A percentile compares a stretch with the other conserved stretches of the same genome.
These are phyloP conservation scores for Sardinella longiceps DNA, from an alignment of 2,797 vertebrate genomes.

Conservation along the genomic window DNA sequence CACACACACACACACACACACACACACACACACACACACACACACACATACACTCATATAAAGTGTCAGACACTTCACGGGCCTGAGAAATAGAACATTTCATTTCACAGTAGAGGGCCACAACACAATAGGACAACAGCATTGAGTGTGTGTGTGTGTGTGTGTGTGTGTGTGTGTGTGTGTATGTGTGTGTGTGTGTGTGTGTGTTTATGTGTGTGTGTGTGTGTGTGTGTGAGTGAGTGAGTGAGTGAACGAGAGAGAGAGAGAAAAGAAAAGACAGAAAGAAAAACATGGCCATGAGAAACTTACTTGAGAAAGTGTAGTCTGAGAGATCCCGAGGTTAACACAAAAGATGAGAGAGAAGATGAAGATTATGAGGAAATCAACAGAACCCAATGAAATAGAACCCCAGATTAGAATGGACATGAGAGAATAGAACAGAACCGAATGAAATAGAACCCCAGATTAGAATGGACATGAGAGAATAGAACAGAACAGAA, in stretches of 20 bases:
- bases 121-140: background rate
- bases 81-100: background rate
- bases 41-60: background rate
- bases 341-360: conserved; percentile 80
- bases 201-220: conserved; percentile 39
- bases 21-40: background rate
- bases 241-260: conserved; percentile 20
- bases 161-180: conserved; percentile 21
- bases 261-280: background rate
- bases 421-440: conserved; percentile 51
- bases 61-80: background rate
- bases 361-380: conserved; percentile 65
- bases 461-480: no score
- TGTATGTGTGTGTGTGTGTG: conserved; percentile 22
- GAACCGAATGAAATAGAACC: background rate
- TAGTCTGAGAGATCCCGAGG: conserved; percentile 86
- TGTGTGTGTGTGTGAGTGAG: conserved; percentile 23
- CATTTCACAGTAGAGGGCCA: background rate
- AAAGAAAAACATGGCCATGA: conserved; percentile 50
- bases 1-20: background rate
- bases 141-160: background rate
- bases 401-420: conserved; percentile 72
- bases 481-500: no score
- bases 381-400: conserved; percentile 70
- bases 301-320: conserved; percentile 95